Base-by-base conservation (phyloP, 2,797 vertebrate species). In the Danio kyathit region DNA sequence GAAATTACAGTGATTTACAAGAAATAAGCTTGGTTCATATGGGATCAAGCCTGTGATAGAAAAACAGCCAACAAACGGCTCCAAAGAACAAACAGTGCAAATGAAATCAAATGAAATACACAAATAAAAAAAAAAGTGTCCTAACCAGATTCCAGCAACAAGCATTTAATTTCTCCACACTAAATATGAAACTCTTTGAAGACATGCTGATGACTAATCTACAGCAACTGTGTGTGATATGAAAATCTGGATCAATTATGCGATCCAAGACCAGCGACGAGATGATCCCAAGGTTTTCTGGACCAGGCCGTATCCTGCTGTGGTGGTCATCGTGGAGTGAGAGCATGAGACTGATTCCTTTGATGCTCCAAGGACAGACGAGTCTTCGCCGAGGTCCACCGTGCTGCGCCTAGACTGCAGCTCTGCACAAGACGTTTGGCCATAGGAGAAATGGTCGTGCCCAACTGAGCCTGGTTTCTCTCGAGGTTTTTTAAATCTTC, bases 41-140 rank as follows among this genome's bases (percentile, higher is more conserved):
- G 10, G 3, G 8, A 76, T 64, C 7, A 21, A 19, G 46, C 6
- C 5, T n/a, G 21, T 40, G 14, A 21, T 74, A 60, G 17, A 59
- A 74, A 51, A 64, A 43, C n/a, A 75, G 21, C 9, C 12, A 72
- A 57, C 7, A 57, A 41, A 76, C 11, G 8, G 38, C 48, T 54
- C 16, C 17, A n/a, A 21, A 54, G 59, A 16, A 51, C 60, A 64
- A 76, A 76, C 38, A 14, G 9, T 16, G 12, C 8, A 66, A 16
- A 56, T 29, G 1, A 44, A 76, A 51, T 51, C 0, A 51, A n/a
- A 76, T 40, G 38, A 56, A 43, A 43, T 56, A 54, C 43, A 75
- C 49, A 44, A 70, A 70, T 70, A 70, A 70, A 3, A 40, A 70
- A 70, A 3, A 40, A 21, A n/a, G 40, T 14, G 16, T 19, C 29